Evolutionary conservation across 2,797 vertebrate genomes (phyloP).

Genomic region (Geotrypetes seraphini): DNA sequence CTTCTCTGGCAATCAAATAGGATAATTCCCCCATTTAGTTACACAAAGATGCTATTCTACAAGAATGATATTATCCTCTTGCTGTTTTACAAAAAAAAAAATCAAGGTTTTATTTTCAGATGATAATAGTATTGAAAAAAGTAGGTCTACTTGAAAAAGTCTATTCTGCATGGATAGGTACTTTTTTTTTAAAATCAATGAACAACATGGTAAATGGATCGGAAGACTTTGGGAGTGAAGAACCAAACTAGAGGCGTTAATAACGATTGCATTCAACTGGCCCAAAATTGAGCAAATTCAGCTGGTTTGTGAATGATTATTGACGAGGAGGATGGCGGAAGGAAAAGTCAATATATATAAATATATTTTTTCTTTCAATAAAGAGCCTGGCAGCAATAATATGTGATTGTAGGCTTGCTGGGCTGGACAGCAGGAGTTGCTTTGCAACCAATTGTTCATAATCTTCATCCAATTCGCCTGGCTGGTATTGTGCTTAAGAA

Average conservation of each 20-base stretch:
- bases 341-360: constrained; percentile 50
- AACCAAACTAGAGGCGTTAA: constrained; percentile 56
- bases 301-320: constrained; percentile 50
- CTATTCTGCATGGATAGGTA: background rate
- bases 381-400: constrained; percentile 46
- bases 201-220: constrained; percentile 57
- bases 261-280: constrained; percentile 57
- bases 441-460: constrained; percentile 68
- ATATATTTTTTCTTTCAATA: too few relatives aligned
- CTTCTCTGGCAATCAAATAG: too few relatives aligned
- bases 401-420: constrained; percentile 44
- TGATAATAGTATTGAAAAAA: constrained; percentile 5
- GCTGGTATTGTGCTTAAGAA: constrained; percentile 66
- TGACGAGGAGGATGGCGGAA: constrained; percentile 35
- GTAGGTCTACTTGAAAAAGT: background rate
- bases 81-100: constrained; percentile 18
- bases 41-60: constrained; percentile 29
- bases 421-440: constrained; percentile 29
- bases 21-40: constrained; percentile 19
- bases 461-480: constrained; percentile 80
- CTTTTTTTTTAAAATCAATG: constrained; percentile 62
- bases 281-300: constrained; percentile 57
- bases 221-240: constrained; percentile 51
- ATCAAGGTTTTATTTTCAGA: constrained; percentile 17
- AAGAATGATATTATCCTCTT: constrained; percentile 13